Base-by-base conservation (phyloP, 64 coral and sea anemone species). In the Exaiptasia diaphana region DNA sequence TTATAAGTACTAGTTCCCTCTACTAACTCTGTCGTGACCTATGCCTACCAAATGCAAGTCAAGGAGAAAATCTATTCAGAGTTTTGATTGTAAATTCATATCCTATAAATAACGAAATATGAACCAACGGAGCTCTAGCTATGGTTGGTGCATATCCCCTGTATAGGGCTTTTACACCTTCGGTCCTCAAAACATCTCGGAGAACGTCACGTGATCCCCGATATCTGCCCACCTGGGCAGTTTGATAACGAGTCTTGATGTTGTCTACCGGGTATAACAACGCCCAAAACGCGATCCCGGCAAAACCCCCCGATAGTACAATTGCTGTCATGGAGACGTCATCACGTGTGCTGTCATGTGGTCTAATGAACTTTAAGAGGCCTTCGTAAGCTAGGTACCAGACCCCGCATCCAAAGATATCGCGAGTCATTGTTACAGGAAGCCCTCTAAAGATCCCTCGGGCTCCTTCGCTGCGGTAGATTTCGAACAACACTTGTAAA, bases 331-430 rank as follows among this genome's bases (percentile, higher is more conserved):
- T 38, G 12, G 82, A 56, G 4, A 81, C 70, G 9, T 86, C 53
- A 22, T 93, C 83, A 14, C 90, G 82, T 42, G 90, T 45, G 29
- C 52, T 43, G 17, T 74, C 90, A 8, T 21, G 32, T 2, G 90
- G 77, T 43, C 68, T 68, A 20, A 93, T 18, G 13, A 62, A 4
- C 22, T 57, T 73, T 28, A 67, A 38, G 7, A 93, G 9, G 33
- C 71, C 68, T 45, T 93, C 90, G 30, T 93, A 93, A 20, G 75
- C 76, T n/a, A 93, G 58, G 71, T 79, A 93, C 83, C 64, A 93
- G 41, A 53, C 53, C 15, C 90, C 90, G 67, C 59, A 60, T 18
- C 76, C 90, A 21, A 7, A 1, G 0, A 74, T 38, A 35, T 80
- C 90, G 27, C 83, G 78, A 44, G 82, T 5, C 25, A 93, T 26